Base-by-base conservation (phyloP, 37 sponge, comb jelly and placozoan genomes). In the Crambe crambe region DNA sequence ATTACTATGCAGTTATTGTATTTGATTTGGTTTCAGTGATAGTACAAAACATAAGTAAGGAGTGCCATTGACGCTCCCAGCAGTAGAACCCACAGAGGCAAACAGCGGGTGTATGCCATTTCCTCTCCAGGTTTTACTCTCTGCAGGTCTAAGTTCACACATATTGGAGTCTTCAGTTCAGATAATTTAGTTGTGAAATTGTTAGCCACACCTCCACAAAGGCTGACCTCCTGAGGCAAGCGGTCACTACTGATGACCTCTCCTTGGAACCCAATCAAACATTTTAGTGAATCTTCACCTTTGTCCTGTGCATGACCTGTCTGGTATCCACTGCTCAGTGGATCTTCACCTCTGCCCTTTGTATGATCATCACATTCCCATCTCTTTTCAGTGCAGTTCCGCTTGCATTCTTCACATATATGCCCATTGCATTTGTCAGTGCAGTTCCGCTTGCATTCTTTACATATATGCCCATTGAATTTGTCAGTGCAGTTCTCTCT, bases 51-150 rank as follows among this genome's bases (percentile, higher is more conserved):
- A 35, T 76, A 76, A 15, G 76, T 42, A 40, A 76, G 42, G 1
- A 76, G 22, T 4, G 61, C n/a, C 40, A 76, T 10, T 34, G 59
- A 60, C 23, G 61, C 76, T 1, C 61, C 61, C 38, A 76, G 76
- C 3, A 76, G 76, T 37, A 76, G 42, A 8, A 76, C 76, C 76
- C 76, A 76, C 23, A 76, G 42, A 25, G 76, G 76, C 25, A 58
- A 29, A 37, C 59, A 76, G 1, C 61, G 60, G 2, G 59, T 3
- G 37, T 76, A 61, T 27, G 58, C 62, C 27, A 76, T 76, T 20
- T 42, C 42, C 21, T 2, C 34, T 9, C 66, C 34, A 31, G 35
- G 31, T 2, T 34, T 34, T 2, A 32, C 66, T 3, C 17, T 20
- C 31, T 65, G 66, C 2, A 70, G 2, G 71, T 40, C 26, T 10